Base-by-base conservation (phyloP, 2,113 vertebrate genomes). In the Laticauda colubrina region DNA sequence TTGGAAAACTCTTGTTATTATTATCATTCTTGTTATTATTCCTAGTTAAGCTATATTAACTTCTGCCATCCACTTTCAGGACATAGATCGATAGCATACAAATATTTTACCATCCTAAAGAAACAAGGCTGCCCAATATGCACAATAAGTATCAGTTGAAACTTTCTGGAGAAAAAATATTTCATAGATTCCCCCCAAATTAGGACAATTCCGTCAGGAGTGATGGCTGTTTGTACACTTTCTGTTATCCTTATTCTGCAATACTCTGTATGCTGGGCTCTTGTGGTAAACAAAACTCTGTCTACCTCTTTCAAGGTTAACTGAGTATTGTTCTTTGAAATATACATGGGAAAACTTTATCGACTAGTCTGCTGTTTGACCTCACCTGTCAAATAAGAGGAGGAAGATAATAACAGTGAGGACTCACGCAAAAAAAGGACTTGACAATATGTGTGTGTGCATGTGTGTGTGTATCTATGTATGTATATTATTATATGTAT, bases 311-410 rank as follows among this genome's bases (percentile, higher is more conserved):
- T 95, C 96, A 96, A 97, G 96, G 97, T 97, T 97, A 97, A 97
- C 96, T 97, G 97, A 97, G 96, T 96, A 94, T 95, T 95, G 94
- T 95, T 97, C 95, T 97, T 96, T 97, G 94, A 97, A 97, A 97
- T 95, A 96, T 95, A 96, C 95, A 96, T 96, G 96, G 97, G 96
- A 94, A 81, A 94, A 95, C 90, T 95, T 95, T 96, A 97, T 97
- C 96, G 96, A 96, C 96, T 95, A 10, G 87, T 91, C 95, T 93
- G 20, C 59, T 89, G 95, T 93, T 95, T 91, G 94, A 96, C 95
- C 96, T 96, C 95, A 96, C 96, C 96, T 97, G 96, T 96, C 97
- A 97, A 0, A 26, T 86, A 87, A 88, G 90, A 94, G 89, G 85
- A 95, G 89, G 90, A 95, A 29, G 95, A 92, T 15, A 89, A 69